A percentile compares a stretch with the other conserved stretches of the same genome.
Conservation (phyloP, 1,140 invertebrate species). For the Leptinotarsa texana region DNA sequence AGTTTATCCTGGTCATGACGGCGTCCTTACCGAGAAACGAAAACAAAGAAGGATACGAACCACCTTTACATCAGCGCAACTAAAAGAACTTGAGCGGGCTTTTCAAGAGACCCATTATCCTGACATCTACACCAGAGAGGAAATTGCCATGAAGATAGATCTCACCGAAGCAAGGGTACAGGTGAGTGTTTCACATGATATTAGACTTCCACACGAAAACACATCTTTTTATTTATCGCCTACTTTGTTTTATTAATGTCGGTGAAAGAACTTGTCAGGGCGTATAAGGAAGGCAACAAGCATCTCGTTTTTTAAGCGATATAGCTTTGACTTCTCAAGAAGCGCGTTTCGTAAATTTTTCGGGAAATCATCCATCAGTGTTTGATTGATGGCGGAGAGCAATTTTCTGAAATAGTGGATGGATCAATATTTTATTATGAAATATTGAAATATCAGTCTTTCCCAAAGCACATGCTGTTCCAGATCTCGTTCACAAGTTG, state of each 20-base stretch:
- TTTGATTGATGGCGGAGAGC: too few species aligned
- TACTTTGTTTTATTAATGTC: constrained; percentile 6
- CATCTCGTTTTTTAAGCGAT: background rate
- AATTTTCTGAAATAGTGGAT: too few species aligned
- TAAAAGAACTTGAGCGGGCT: constrained; percentile 94
- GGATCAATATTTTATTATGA: too few species aligned
- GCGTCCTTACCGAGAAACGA: constrained; percentile 82
- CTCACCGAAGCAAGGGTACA: constrained; percentile 97
- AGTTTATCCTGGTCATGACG: constrained; percentile 83
- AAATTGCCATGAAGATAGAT: constrained; percentile 97
- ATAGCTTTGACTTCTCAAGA: too few species aligned
- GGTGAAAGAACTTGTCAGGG: background rate
- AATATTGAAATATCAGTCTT: too few species aligned
- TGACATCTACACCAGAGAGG: constrained; percentile 98
- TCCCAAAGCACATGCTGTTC: too few species aligned
- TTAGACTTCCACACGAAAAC: constrained; percentile 5
- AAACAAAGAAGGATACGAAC: constrained; percentile 94
- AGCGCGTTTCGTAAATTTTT: too few species aligned
- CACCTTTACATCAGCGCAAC: constrained; percentile 94
- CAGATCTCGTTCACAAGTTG: too few species aligned
- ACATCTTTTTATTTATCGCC: constrained; percentile 3
- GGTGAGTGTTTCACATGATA: constrained; percentile 63
- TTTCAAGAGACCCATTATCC: constrained; percentile 99
- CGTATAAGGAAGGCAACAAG: background rate
- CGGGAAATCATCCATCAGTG: too few species aligned